Evolutionary conservation across 2,888 invertebrate genomes (phyloP).

Genomic region (Spisula solida): DNA sequence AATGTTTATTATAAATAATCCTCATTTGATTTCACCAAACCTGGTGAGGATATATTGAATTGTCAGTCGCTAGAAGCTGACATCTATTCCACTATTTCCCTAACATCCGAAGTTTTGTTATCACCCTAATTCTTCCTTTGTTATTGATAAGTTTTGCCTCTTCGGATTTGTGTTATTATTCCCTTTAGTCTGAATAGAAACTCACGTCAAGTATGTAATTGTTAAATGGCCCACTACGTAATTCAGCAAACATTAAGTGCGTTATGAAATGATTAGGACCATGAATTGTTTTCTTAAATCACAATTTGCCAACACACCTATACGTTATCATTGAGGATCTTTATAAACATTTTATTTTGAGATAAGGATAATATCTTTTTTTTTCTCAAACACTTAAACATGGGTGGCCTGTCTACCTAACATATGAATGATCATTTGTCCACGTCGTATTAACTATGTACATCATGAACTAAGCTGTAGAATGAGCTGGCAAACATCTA

Average conservation of each 20-base stretch:
- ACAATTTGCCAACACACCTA: slow-evolving; percentile 11
- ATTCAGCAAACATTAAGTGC: background rate
- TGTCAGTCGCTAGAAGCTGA: no score
- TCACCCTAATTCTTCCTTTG: no score
- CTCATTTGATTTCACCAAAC: no score
- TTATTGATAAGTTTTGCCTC: no score
- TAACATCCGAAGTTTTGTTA: no score
- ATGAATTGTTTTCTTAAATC: background rate
- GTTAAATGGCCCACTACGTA: background rate
- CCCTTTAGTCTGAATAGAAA: no score
- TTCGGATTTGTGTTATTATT: background rate
- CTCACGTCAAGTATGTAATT: no score
- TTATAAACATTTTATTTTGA: slow-evolving; percentile 44
- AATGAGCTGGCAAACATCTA: slow-evolving; percentile 11
- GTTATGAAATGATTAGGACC: slow-evolving; percentile 8
- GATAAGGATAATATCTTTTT: slow-evolving; percentile 28
- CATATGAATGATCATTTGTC: slow-evolving; percentile 63
- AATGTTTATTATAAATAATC: no score
- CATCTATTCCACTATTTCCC: no score
- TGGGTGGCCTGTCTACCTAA: slow-evolving; percentile 56
- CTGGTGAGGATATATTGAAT: no score
- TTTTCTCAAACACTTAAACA: slow-evolving; percentile 38
- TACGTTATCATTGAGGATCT: slow-evolving; percentile 40
- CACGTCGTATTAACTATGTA: slow-evolving; percentile 56
- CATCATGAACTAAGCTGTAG: slow-evolving; percentile 39